Conservation (phyloP, 2,113 vertebrate species). For the Crotalus horridus region DNA sequence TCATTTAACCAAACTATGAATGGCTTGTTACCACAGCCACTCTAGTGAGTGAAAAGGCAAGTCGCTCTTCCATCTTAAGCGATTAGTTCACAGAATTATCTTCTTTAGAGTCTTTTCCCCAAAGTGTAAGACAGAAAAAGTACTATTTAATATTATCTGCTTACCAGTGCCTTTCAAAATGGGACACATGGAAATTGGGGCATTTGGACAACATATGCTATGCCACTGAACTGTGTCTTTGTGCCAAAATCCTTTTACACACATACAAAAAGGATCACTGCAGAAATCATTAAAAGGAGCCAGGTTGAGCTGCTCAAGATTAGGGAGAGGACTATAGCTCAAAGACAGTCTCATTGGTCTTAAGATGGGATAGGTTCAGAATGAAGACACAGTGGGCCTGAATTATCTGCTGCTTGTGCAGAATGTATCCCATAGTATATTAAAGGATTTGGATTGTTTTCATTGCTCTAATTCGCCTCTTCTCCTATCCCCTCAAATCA, state of each 20-base stretch:
- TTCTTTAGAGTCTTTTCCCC: background rate
- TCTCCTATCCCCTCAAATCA: conserved; percentile 30
- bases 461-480: background rate
- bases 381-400: background rate
- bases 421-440: background rate
- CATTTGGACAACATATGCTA: background rate
- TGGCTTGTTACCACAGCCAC: background rate
- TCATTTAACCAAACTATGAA: background rate
- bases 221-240: background rate
- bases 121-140: background rate
- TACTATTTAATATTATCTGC: background rate
- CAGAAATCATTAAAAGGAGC: background rate
- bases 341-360: background rate
- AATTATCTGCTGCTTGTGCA: background rate
- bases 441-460: background rate
- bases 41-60: background rate
- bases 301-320: background rate
- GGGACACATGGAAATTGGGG: background rate
- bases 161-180: background rate
- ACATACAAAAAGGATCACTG: background rate
- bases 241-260: background rate
- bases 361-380: background rate
- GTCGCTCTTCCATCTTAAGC: background rate
- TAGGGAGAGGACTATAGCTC: background rate
- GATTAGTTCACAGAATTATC: background rate